phyloP scores from a whole-genome alignment of 2,888 invertebrate genomes.

The Chironomus riparius region DNA sequence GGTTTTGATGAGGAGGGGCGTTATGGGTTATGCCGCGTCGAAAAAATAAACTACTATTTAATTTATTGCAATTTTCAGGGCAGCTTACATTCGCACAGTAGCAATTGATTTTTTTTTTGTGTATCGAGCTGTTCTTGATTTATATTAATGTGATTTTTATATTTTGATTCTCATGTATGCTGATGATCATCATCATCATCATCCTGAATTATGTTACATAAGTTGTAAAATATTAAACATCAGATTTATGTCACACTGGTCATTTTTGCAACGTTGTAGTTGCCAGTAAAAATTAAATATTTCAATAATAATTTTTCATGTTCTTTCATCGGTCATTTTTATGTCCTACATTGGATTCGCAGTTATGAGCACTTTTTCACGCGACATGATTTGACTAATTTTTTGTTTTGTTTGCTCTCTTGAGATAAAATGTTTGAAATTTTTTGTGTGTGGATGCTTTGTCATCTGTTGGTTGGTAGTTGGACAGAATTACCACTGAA shows the following conservation, averaged over 20 bases:
- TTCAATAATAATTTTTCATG: neutral
- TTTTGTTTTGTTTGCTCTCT: neutral
- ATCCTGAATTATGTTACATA: neutral
- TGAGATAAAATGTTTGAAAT: neutral
- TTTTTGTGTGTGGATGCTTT: too few species aligned
- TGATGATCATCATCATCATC: neutral
- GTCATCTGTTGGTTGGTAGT: too few species aligned
- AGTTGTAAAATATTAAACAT: neutral
- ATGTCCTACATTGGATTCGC: neutral
- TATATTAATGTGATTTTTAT: neutral
- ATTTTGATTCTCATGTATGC: neutral
- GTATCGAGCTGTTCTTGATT: neutral
- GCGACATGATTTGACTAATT: neutral
- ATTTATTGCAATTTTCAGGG: conserved; percentile 20
- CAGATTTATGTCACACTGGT: too few species aligned
- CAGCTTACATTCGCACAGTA: neutral
- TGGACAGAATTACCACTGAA: too few species aligned
- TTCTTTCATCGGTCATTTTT: neutral
- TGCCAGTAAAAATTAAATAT: too few species aligned
- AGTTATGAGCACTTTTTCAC: conserved; percentile 1
- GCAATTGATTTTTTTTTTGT: conserved; percentile 5
- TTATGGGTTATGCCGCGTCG: neutral
- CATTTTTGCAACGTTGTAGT: too few species aligned
- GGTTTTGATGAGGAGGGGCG: neutral
- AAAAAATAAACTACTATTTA: conserved; percentile 26